Evolutionary conservation across 2,797 vertebrate species (phyloP).

Genomic region (Sebastes wilsoni): DNA sequence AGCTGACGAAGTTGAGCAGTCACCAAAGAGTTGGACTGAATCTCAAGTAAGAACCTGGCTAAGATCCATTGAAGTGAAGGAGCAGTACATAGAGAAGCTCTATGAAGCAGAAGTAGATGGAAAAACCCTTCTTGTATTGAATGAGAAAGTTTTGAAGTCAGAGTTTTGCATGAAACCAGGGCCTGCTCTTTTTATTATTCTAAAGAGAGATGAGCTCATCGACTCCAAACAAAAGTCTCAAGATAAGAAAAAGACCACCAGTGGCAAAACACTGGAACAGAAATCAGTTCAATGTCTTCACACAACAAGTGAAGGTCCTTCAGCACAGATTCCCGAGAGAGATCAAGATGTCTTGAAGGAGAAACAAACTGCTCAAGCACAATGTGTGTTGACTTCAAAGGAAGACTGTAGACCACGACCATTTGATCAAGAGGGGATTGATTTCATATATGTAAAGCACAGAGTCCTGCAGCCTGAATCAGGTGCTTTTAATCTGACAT

Average conservation of each 20-base stretch:
- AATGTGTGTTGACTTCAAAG: constrained; percentile 25
- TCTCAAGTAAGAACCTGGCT: constrained; percentile 84
- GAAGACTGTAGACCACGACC: constrained; percentile 78
- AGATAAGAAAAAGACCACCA: not conserved
- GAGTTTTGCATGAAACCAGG: constrained; percentile 82
- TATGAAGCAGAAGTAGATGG: constrained; percentile 83
- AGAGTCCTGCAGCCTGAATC: constrained; percentile 85
- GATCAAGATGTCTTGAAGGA: not conserved
- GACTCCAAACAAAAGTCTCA: constrained; percentile 28
- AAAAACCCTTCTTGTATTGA: constrained; percentile 67
- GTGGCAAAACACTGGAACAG: constrained; percentile 2
- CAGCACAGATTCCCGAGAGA: not conserved
- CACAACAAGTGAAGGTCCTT: not conserved
- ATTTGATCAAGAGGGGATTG: constrained; percentile 73
- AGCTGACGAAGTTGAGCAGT: constrained; percentile 46
- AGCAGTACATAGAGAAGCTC: constrained; percentile 78
- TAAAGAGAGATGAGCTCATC: constrained; percentile 78
- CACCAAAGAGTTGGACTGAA: constrained; percentile 80
- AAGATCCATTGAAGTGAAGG: constrained; percentile 78
- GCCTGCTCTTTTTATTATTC: constrained; percentile 81
- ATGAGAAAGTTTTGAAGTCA: constrained; percentile 77
- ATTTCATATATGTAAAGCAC: constrained; percentile 83
- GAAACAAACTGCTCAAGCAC: constrained; percentile 4
- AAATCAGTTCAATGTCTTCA: not conserved
- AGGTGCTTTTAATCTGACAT: constrained; percentile 79